A percentile compares a stretch with the other conserved stretches of the same genome.
phyloP scores from a whole-genome alignment of 1,140 invertebrate genomes.

The Euschistus heros region DNA sequence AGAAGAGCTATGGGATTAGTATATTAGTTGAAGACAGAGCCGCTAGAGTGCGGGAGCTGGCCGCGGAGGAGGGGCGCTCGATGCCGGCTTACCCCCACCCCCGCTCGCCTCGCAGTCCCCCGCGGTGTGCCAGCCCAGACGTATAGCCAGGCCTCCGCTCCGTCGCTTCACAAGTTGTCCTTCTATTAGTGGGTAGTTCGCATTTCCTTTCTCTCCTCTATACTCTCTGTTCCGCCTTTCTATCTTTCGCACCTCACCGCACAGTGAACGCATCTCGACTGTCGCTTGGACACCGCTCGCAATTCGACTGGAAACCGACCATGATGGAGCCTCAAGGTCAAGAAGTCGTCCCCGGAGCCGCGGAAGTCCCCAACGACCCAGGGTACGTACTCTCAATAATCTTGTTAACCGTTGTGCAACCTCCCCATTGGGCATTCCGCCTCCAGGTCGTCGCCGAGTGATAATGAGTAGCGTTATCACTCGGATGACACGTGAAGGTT shows the following conservation, averaged over 20 bases:
- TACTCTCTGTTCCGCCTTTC: not conserved
- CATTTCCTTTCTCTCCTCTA: not conserved
- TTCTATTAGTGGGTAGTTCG: conserved; percentile 14
- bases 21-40: not conserved
- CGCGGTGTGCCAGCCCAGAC: not conserved
- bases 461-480: not conserved
- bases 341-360: conserved; percentile 26
- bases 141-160: conserved; percentile 3
- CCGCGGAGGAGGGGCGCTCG: not conserved
- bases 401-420: not conserved
- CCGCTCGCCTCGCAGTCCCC: not conserved
- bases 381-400: conserved; percentile 23
- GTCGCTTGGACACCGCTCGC: not conserved
- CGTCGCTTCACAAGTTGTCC: not conserved
- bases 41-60: not conserved
- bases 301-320: not conserved
- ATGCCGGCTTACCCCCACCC: not conserved
- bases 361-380: conserved; percentile 29
- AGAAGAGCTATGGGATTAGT: too few species aligned
- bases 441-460: not conserved
- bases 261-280: not conserved
- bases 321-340: conserved; percentile 29
- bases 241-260: not conserved
- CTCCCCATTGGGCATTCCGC: not conserved
- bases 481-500: too few species aligned